Base-by-base conservation (phyloP, 2,797 vertebrate species). In the Anguilla obscura region DNA sequence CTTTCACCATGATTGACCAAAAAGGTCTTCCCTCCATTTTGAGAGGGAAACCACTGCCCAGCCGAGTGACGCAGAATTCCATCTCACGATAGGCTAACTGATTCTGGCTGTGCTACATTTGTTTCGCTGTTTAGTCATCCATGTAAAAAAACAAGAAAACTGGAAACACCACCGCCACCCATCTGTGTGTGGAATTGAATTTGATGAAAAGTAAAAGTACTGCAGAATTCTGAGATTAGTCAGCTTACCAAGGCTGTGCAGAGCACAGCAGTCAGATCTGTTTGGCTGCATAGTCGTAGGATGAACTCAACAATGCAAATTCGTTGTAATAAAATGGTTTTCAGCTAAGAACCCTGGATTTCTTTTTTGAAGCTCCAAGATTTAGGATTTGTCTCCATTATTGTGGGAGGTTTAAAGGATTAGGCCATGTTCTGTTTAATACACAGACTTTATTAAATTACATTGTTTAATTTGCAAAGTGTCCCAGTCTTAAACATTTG, bases 361-460 rank as follows among this genome's bases (percentile, higher is more conserved):
- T 80, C 76, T 48, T 80, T 24, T 48, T 40, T 16, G 60, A 80
- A 50, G 76, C 76, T 50, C 76, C 76, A 24, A 94, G 94, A 94
- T 93, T 95, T 94, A 93, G 94, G 94, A 95, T 95, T 95, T 91
- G 93, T 93, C 91, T 91, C 92, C 93, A 94, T 96, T 94, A 95
- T 96, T 96, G 95, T 91, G 87, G 92, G 89, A 94, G 95, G 94
- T 95, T 95, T 94, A 91, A 93, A 87, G 94, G 96, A 96, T 96
- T 96, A 95, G 91, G 92, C 91, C 90, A 92, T 93, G 71, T 85
- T 88, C 87, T 92, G 91, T 93, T 93, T 93, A 94, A 95, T 93
- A 93, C 93, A 89, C 87, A 84, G 93, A 94, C 94, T 95, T 93
- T 91, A 94, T 94, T 94, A 94, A 94, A 93, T 93, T 93, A 91